These are phyloP conservation scores for Ditylenchus dipsaci DNA, from an alignment of 1,140 invertebrate species.

Conservation along the genomic window DNA sequence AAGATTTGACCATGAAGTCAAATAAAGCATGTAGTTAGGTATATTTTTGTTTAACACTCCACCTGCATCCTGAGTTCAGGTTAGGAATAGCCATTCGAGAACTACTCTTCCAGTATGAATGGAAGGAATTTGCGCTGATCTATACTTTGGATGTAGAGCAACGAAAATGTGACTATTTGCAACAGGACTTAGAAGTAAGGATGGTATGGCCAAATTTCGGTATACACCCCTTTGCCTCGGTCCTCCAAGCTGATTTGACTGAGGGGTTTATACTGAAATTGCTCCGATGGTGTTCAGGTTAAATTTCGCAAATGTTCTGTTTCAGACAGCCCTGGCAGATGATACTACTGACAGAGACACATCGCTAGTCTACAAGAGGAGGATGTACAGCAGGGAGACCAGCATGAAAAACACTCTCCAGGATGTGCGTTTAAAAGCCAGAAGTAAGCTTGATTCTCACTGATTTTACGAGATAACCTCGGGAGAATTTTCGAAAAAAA, in stretches of 20 bases:
- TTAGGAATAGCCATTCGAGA: constrained; percentile 22
- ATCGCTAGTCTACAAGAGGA: neutral
- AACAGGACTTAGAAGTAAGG: constrained; percentile 30
- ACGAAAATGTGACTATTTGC: constrained; percentile 33
- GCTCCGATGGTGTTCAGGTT: too few relatives aligned
- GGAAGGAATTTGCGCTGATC: constrained; percentile 36
- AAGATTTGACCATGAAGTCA: too few relatives aligned
- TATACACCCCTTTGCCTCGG: too few relatives aligned
- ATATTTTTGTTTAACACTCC: too few relatives aligned
- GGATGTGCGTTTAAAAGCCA: constrained; percentile 7
- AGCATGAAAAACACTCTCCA: constrained; percentile 12
- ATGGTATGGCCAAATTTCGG: too few relatives aligned
- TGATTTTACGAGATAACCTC: too few relatives aligned
- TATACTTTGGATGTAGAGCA: constrained; percentile 22
- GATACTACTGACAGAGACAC: neutral
- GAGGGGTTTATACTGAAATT: too few relatives aligned
- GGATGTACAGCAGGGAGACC: constrained; percentile 4
- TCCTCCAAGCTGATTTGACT: too few relatives aligned
- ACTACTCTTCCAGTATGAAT: constrained; percentile 25
- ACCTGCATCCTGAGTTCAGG: constrained; percentile 23
- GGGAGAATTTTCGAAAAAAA: too few relatives aligned
- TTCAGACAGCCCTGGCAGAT: too few relatives aligned
- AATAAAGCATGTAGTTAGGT: too few relatives aligned
- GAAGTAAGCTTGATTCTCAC: constrained; percentile 20
- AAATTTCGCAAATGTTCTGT: too few relatives aligned